Evolutionary conservation across 1,140 invertebrate species (phyloP).

Genomic region (Ruditapes philippinarum): DNA sequence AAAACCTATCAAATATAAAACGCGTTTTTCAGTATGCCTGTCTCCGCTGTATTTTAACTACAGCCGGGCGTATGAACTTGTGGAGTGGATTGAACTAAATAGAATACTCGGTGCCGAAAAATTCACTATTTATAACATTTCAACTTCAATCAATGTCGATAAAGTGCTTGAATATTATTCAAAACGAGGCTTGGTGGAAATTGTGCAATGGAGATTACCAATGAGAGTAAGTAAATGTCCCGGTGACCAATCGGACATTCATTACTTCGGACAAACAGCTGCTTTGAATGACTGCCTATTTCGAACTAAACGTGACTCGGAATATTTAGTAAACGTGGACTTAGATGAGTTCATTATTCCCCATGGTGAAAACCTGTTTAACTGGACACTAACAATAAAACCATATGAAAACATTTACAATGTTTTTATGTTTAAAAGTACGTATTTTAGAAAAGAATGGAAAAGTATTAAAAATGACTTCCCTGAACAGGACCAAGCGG

Average conservation of each 20-base stretch:
- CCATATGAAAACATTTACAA: background rate
- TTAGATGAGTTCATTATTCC: conserved; percentile 69
- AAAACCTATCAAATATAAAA: background rate
- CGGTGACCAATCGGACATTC: background rate
- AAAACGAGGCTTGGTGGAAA: conserved; percentile 89
- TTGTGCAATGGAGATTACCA: conserved; percentile 95
- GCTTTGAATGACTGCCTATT: conserved; percentile 63
- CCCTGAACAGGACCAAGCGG: background rate
- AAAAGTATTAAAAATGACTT: background rate
- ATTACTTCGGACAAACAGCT: conserved; percentile 57
- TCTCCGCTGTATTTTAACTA: background rate
- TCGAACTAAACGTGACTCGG: conserved; percentile 38
- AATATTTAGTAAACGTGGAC: conserved; percentile 54
- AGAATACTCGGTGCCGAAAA: conserved; percentile 91
- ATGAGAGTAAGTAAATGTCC: conserved; percentile 87
- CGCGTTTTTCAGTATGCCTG: background rate
- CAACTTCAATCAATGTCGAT: conserved; percentile 91
- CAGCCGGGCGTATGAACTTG: background rate
- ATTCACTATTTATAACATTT: conserved; percentile 97
- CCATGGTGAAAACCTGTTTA: background rate
- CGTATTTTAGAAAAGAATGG: conserved; percentile 64
- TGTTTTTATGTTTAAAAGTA: conserved; percentile 42
- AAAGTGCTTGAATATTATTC: conserved; percentile 92
- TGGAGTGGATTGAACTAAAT: conserved; percentile 38
- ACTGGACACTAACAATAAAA: background rate